These are phyloP conservation scores for Acanthochromis polyacanthus DNA, from an alignment of 2,113 vertebrate genomes.

Conservation along the genomic window DNA sequence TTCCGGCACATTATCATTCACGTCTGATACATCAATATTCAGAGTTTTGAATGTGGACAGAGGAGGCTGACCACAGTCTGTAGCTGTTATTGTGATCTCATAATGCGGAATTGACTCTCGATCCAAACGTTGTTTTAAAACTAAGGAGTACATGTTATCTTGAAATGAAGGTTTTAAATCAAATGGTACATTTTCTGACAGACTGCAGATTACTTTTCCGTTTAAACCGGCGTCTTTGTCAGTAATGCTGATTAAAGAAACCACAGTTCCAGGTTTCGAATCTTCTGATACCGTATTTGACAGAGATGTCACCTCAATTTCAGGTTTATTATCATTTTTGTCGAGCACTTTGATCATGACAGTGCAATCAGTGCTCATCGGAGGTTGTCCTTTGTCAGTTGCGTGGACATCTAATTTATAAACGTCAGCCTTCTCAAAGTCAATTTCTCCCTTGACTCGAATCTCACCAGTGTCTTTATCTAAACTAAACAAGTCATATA, in stretches of 20 bases:
- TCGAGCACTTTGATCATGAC: constrained; percentile 77
- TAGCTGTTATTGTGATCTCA: constrained; percentile 1
- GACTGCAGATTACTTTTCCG: constrained; percentile 52
- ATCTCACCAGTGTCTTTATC: constrained; percentile 73
- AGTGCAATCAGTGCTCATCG: constrained; percentile 58
- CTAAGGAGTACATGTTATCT: constrained; percentile 6
- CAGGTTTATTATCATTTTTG: constrained; percentile 76
- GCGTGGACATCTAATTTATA: constrained; percentile 73
- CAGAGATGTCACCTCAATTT: constrained; percentile 59
- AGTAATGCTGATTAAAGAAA: constrained; percentile 15
- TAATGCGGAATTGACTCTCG: constrained; percentile 11
- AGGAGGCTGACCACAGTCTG: constrained; percentile 15
- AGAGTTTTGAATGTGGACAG: constrained; percentile 11
- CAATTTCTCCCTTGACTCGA: constrained; percentile 59
- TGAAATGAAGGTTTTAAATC: neutral
- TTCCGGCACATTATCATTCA: constrained; percentile 33
- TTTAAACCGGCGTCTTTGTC: constrained; percentile 34
- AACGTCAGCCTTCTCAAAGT: constrained; percentile 70
- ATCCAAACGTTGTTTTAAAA: constrained; percentile 12
- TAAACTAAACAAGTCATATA: constrained; percentile 64
- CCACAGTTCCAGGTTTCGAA: constrained; percentile 21
- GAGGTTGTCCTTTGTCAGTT: constrained; percentile 77
- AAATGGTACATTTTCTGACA: constrained; percentile 9
- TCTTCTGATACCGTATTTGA: constrained; percentile 49
- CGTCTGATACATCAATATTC: constrained; percentile 21